Evolutionary conservation across 2,113 vertebrate species (phyloP), one percentile per base, ranked within the genome.

Genomic region (Thinocorus orbignyianus): DNA sequence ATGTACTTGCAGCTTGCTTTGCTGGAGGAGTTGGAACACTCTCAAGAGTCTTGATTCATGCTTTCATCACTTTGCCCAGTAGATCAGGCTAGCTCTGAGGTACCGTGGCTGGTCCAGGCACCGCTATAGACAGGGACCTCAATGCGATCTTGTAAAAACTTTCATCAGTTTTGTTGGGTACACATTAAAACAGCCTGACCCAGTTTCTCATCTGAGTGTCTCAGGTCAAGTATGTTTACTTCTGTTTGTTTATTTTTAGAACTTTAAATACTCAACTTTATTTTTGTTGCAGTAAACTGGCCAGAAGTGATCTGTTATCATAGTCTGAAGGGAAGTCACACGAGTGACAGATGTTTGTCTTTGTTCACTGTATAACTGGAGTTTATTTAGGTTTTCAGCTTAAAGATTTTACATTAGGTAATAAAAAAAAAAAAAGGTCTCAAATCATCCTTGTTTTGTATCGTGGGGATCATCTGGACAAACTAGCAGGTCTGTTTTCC

Each of bases 201-300:
- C 49, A 11, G 89, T 81, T 94, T 97, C 78, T 97, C 71, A 52
- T 83, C 86, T 31, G 79, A 92, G 96, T 87, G 78, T 94, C 81
- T 95, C 51, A 71, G 95, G 95, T 97, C 91, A 97, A 96, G 88
- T 95, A n/a, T 96, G 83, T 95, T 98, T 97, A 97, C 71, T 97
- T 97, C 54, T 96, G 88, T 93, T 64, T 92, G 85, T 92, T 72
- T 95, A 77, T 95, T 95, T 95, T 95, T 89, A 92, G 87, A 93
- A 79, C 74, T 97, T 97, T 92, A 97, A 97, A 97, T 95, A 71
- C 30, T 72, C 46, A 54, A 82, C 78, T 97, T 95, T 97, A 91
- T 95, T 97, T 98, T 97, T 83, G 62, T 95, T 96, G 89, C 58
- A 88, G 72, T 97, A 97, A 97, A 96, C 86, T 91, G 89, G 79